A percentile compares a stretch with the other conserved stretches of the same genome.
These are phyloP conservation scores for Drosophila punjabiensis DNA, from an alignment of 1,140 invertebrate genomes.

Conservation along the genomic window DNA sequence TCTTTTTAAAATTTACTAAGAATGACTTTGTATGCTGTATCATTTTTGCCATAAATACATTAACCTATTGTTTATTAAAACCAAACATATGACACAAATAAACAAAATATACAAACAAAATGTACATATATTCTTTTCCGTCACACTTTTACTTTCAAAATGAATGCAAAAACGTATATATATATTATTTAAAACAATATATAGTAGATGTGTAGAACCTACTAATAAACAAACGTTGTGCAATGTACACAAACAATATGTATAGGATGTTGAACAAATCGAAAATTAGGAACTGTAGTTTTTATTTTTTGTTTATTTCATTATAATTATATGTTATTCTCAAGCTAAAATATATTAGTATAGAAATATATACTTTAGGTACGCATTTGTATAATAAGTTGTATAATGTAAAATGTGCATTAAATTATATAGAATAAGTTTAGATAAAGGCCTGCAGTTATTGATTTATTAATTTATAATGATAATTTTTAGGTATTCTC, in stretches of 20 bases:
- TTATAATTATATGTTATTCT: background rate
- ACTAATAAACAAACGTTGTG: constrained; percentile 9
- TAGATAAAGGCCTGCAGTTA: background rate
- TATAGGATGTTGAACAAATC: background rate
- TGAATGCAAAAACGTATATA: background rate
- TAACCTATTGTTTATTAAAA: background rate
- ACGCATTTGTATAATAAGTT: background rate
- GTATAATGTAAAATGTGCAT: too few relatives aligned
- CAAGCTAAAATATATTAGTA: background rate
- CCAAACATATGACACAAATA: background rate
- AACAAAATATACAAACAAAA: background rate
- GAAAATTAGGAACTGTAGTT: background rate
- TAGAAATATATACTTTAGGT: background rate
- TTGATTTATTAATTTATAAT: background rate
- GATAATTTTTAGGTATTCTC: background rate
- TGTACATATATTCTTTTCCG: background rate
- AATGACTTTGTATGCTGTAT: background rate
- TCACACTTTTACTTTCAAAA: constrained; percentile 22
- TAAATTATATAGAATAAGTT: too few relatives aligned
- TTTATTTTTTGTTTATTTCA: background rate
- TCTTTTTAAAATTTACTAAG: too few relatives aligned
- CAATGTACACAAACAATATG: constrained; percentile 3
- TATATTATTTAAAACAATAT: constrained; percentile 11
- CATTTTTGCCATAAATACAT: background rate
- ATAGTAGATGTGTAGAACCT: background rate